These are phyloP conservation scores for Drosophila ustulata DNA, from an alignment of 2,888 invertebrate genomes.

Conservation along the genomic window DNA sequence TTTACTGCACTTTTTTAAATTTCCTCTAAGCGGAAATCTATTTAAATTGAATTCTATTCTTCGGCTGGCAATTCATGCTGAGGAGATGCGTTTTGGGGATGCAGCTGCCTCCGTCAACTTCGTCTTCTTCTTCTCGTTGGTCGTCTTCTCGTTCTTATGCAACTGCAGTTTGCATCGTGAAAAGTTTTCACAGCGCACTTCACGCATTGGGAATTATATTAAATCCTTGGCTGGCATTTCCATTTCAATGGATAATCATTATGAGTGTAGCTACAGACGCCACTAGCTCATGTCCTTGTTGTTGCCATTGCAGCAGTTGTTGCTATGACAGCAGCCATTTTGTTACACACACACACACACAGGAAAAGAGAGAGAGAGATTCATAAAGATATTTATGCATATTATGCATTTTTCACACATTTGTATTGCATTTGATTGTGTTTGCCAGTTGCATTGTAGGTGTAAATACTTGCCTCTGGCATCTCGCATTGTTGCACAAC, in stretches of 20 bases:
- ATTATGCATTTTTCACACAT: conserved; percentile 76
- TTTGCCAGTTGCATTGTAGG: conserved; percentile 56
- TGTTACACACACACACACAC: conserved; percentile 33
- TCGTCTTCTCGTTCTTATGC: not conserved
- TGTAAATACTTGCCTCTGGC: conserved; percentile 76
- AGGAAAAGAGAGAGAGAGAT: conserved; percentile 9
- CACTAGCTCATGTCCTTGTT: conserved; percentile 58
- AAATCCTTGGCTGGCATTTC: conserved; percentile 81
- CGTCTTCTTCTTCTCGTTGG: conserved; percentile 15
- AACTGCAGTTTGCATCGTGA: conserved; percentile 32
- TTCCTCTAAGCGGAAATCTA: conserved; percentile 83
- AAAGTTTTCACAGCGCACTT: conserved; percentile 68
- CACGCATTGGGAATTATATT: conserved; percentile 76
- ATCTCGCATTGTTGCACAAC: conserved; percentile 65
- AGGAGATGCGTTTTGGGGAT: conserved; percentile 51
- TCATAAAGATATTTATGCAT: conserved; percentile 50
- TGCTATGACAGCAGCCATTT: conserved; percentile 63
- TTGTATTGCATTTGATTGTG: conserved; percentile 71
- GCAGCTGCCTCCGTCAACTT: conserved; percentile 25
- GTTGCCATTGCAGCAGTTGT: conserved; percentile 37
- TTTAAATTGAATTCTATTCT: conserved; percentile 82
- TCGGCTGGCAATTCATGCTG: conserved; percentile 66
- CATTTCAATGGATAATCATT: conserved; percentile 84
- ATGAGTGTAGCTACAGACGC: conserved; percentile 66
- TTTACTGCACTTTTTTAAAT: conserved; percentile 75